Conservation (phyloP, 2,113 vertebrate species). For the Myodes glareolus region DNA sequence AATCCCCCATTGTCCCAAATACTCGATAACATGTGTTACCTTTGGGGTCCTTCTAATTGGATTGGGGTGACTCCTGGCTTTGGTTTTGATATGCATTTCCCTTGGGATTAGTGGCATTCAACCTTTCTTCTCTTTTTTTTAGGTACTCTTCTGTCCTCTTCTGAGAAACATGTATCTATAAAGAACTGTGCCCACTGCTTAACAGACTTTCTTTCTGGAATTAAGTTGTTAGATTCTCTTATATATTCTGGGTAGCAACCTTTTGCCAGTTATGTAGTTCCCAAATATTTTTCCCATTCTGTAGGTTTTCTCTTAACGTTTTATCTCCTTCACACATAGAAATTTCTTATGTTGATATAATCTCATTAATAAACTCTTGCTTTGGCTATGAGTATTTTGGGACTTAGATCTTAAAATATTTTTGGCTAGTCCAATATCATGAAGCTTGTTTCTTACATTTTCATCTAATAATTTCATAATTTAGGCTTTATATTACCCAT, state of each 20-base stretch:
- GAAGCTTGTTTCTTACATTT: too few species aligned
- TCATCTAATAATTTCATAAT: background rate
- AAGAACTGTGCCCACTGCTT: background rate
- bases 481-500: background rate
- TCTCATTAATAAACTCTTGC: background rate
- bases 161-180: background rate
- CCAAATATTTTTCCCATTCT: background rate
- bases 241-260: background rate
- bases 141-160: background rate
- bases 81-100: background rate
- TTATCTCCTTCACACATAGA: background rate
- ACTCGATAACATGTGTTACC: background rate
- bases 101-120: background rate
- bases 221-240: background rate
- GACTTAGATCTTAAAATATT: background rate
- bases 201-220: background rate
- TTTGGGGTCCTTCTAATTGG: background rate
- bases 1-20: background rate
- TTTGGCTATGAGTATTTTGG: background rate
- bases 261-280: background rate
- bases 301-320: background rate
- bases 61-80: background rate
- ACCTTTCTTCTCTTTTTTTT: background rate
- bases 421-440: background rate
- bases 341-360: background rate